phyloP scores from a whole-genome alignment of 1,140 invertebrate genomes.

The Drosophila tristis region DNA sequence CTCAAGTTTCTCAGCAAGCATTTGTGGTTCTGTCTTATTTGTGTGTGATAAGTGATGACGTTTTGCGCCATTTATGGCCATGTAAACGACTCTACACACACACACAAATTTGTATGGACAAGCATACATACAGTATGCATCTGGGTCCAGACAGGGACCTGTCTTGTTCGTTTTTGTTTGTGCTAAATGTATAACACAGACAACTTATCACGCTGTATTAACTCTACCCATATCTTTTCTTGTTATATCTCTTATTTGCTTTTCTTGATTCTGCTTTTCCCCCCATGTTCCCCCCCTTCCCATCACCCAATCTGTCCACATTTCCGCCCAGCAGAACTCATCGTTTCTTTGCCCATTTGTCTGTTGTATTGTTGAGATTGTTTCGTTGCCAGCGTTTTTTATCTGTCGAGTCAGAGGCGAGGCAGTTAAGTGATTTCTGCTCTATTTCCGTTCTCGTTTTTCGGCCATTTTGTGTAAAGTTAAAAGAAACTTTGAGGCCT shows the following conservation, averaged over 20 bases:
- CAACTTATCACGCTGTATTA: conserved; percentile 69
- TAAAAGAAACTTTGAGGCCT: not conserved
- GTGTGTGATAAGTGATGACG: conserved; percentile 50
- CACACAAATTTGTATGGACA: too few relatives aligned
- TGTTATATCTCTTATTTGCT: conserved; percentile 24
- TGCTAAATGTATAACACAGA: conserved; percentile 56
- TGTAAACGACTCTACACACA: too few relatives aligned
- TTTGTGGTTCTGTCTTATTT: conserved; percentile 21
- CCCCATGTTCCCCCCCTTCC: too few relatives aligned
- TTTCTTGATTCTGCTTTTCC: not conserved
- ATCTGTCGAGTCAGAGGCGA: conserved; percentile 25
- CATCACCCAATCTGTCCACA: conserved; percentile 11
- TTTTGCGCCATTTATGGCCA: conserved; percentile 18
- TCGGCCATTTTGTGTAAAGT: conserved; percentile 18
- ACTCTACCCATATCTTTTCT: conserved; percentile 20
- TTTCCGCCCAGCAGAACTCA: conserved; percentile 20
- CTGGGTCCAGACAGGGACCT: conserved; percentile 13
- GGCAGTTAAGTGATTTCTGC: conserved; percentile 55
- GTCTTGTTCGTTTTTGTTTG: conserved; percentile 43
- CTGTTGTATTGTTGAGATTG: conserved; percentile 28
- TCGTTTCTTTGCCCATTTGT: conserved; percentile 43
- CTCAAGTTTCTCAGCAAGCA: conserved; percentile 17
- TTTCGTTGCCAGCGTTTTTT: conserved; percentile 28
- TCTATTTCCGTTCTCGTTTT: conserved; percentile 1
- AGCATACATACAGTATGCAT: conserved; percentile 1